Percentiles rank a stretch among this genome's conserved stretches.
phyloP scores from a whole-genome alignment of 23 tunicate genomes.

The Botrylloides violaceus region DNA sequence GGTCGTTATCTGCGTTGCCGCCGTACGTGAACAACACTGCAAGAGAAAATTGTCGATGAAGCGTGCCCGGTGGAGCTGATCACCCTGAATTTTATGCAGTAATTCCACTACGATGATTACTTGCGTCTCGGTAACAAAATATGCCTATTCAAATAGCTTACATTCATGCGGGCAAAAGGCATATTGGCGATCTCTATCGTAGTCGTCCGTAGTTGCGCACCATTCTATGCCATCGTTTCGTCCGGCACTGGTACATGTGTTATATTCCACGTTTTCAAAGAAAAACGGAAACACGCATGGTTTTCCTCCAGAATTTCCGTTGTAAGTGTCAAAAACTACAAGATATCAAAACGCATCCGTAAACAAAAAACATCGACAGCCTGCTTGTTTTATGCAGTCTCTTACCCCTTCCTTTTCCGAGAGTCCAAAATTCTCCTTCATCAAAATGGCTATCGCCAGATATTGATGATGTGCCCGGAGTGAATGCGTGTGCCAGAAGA shows the following conservation, averaged over 20 bases:
- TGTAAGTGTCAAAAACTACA: constrained; percentile 58
- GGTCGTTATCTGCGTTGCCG: constrained; percentile 81
- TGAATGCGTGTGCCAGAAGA: constrained; percentile 88
- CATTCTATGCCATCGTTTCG: constrained; percentile 64
- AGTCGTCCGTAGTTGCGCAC: constrained; percentile 88
- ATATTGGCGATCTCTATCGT: constrained; percentile 44
- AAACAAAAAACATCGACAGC: background rate
- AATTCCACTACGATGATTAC: too few relatives aligned
- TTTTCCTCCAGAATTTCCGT: constrained; percentile 80
- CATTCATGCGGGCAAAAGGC: constrained; percentile 90
- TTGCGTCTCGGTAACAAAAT: too few relatives aligned
- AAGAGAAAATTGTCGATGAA: too few relatives aligned
- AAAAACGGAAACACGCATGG: constrained; percentile 87
- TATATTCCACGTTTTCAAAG: constrained; percentile 47
- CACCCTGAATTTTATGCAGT: too few relatives aligned
- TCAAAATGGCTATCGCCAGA: constrained; percentile 95
- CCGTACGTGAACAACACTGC: constrained; percentile 88
- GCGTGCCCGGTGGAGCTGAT: too few relatives aligned
- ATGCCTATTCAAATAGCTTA: too few relatives aligned
- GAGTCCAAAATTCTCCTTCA: constrained; percentile 97
- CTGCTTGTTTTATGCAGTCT: background rate
- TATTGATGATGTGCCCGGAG: constrained; percentile 45
- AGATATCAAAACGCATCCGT: background rate
- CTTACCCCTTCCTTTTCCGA: constrained; percentile 80
- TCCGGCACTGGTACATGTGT: constrained; percentile 57